These are phyloP conservation scores for Drosophila parvula DNA, from an alignment of 1,140 invertebrate species.

Conservation along the genomic window DNA sequence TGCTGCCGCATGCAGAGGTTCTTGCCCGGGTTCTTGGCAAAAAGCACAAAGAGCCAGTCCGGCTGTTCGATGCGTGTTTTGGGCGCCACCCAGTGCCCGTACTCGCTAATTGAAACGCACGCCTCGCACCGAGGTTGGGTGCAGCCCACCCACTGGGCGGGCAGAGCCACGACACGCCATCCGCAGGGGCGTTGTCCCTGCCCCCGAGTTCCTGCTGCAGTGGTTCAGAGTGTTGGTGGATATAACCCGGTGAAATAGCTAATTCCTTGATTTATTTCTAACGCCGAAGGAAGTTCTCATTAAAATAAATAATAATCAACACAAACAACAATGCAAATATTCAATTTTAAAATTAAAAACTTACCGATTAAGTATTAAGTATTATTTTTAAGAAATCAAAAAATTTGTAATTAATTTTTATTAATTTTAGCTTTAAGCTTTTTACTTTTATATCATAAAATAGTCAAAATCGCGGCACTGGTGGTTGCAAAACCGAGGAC, in stretches of 20 bases:
- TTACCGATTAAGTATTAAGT: neutral
- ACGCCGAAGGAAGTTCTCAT: neutral
- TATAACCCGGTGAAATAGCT: neutral
- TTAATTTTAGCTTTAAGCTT: neutral
- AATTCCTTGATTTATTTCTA: neutral
- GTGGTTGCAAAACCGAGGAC: conserved; percentile 14
- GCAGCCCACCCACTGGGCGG: conserved; percentile 59
- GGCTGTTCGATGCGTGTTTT: conserved; percentile 37
- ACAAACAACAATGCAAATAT: no score
- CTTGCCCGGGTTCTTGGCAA: conserved; percentile 63
- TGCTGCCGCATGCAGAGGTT: conserved; percentile 59
- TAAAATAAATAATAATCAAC: neutral
- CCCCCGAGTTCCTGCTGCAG: neutral
- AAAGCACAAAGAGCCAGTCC: conserved; percentile 74
- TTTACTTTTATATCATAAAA: neutral
- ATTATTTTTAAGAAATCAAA: neutral
- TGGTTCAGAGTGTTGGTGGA: conserved; percentile 9
- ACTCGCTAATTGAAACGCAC: conserved; percentile 55
- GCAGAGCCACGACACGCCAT: conserved; percentile 38
- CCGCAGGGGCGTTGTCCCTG: conserved; percentile 59
- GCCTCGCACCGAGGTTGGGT: conserved; percentile 34
- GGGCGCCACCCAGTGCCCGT: conserved; percentile 67
- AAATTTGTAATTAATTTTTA: neutral
- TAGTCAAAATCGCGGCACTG: neutral
- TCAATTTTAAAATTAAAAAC: neutral